Base-by-base conservation (phyloP, 2,888 invertebrate species). In the Heliconius ismenius region DNA sequence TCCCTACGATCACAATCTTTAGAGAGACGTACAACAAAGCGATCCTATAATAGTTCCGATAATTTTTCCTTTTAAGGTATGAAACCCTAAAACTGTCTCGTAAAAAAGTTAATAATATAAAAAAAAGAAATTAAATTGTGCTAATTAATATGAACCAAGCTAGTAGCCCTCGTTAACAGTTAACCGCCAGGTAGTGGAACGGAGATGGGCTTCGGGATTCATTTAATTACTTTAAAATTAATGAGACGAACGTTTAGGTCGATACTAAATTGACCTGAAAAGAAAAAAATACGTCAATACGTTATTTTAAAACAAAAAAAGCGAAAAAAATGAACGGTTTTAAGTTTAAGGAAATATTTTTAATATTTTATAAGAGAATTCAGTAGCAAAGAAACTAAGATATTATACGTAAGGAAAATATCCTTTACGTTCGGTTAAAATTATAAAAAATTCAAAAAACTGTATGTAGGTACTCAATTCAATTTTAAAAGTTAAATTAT, bases 201-300 rank as follows among this genome's bases (percentile, higher is more conserved):
- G 70, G n/a, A 58, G 58, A 58, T 70, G 58, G 70, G 70, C 54
- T 70, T 32, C 54, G 54, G 70, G 70, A 54, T 58, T 32, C 54
- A 70, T 58, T n/a, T 70, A 70, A 74, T 74, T 74, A 74, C 65
- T 74, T 67, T 67, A 74, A 65, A 74, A 58, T 74, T 67, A 74
- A 74, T 67, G 74, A 74, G 65, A 65, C 74, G 60, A 39, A 73
- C 11, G 43, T 73, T 73, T 60, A 62, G 54, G n/a, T 70, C 32
- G n/a, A n/a, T 32, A 58, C 32, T 70, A 70, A 70, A 70, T 54
- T 54, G 69, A 54, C 69, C n/a, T 58, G 28, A 21, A 70, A n/a
- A 69, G 21, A 7, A 70, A 4, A 28, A 58, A 54, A 39, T 65
- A 67, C 3, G 3, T 15, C 24, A 67, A 39, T 15, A 70, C 15